Conservation (phyloP, 2,113 vertebrate species). For the Tringa solitaria region DNA sequence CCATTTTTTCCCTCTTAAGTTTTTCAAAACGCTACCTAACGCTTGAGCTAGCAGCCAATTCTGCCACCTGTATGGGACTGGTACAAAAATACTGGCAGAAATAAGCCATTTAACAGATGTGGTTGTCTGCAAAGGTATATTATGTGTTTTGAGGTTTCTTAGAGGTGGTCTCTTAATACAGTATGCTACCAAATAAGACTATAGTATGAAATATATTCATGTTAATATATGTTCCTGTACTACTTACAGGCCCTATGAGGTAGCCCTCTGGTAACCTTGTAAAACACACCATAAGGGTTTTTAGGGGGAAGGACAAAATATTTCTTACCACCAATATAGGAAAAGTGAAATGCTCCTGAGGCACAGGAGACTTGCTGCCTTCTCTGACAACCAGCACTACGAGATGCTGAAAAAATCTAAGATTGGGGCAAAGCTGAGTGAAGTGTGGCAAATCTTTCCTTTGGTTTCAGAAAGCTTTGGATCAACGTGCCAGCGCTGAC, state of each 20-base stretch:
- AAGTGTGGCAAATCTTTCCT: not conserved
- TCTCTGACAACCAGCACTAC: not conserved
- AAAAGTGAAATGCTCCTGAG: not conserved
- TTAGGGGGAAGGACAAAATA: not conserved
- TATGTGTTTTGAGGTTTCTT: not conserved
- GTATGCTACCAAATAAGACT: not conserved
- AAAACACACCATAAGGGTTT: not conserved
- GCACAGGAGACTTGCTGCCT: not conserved
- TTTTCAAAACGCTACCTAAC: not conserved
- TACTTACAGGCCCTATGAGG: not conserved
- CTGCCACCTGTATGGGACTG: not conserved
- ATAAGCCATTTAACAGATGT: not conserved
- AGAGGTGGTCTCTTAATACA: not conserved
- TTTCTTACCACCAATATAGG: not conserved
- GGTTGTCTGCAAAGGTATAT: not conserved
- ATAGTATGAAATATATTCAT: not conserved
- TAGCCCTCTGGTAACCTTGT: not conserved
- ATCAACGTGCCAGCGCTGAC: not conserved
- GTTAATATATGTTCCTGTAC: not conserved
- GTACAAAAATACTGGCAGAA: not conserved
- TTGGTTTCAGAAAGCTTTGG: not conserved
- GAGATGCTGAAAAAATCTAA: not conserved
- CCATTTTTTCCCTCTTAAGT: not conserved
- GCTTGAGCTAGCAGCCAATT: not conserved
- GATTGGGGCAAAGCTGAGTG: fast-evolving